Conservation (phyloP, 2,797 vertebrate genomes). For the Uromys caudimaculatus region DNA sequence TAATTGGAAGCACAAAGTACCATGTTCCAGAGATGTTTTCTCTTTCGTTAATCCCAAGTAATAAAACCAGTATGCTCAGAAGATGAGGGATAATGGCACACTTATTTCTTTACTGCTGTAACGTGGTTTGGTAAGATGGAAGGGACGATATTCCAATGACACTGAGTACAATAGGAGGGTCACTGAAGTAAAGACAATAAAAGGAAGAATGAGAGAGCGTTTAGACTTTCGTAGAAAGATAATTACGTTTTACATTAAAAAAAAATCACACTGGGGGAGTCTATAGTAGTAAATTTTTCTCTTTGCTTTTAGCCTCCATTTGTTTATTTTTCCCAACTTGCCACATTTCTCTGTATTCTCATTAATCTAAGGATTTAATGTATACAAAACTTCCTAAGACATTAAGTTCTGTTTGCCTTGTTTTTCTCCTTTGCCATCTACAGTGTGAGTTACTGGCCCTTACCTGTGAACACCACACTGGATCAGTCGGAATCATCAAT, state of each 20-base stretch:
- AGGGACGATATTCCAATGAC: background rate
- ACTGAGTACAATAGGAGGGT: accelerated
- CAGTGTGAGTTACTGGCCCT: background rate
- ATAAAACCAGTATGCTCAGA: background rate
- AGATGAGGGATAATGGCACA: background rate
- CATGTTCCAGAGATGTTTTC: background rate
- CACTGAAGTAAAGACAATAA: background rate
- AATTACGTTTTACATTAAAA: background rate
- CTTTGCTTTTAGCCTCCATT: background rate
- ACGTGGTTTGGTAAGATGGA: background rate
- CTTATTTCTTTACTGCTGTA: background rate
- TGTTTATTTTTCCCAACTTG: background rate
- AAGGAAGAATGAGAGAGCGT: background rate
- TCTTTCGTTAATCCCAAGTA: background rate
- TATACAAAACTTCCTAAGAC: background rate
- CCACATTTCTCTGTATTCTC: background rate
- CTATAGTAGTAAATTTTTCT: background rate
- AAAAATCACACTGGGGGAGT: too few species aligned
- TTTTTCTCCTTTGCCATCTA: background rate
- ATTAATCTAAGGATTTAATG: background rate
- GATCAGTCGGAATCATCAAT: background rate
- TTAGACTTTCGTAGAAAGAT: background rate
- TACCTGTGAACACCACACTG: background rate
- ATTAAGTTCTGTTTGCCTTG: background rate
- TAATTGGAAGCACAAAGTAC: background rate